Evolutionary conservation across 2,113 vertebrate genomes (phyloP), one percentile per base, ranked within the genome.

Genomic region (Butorides virescens): DNA sequence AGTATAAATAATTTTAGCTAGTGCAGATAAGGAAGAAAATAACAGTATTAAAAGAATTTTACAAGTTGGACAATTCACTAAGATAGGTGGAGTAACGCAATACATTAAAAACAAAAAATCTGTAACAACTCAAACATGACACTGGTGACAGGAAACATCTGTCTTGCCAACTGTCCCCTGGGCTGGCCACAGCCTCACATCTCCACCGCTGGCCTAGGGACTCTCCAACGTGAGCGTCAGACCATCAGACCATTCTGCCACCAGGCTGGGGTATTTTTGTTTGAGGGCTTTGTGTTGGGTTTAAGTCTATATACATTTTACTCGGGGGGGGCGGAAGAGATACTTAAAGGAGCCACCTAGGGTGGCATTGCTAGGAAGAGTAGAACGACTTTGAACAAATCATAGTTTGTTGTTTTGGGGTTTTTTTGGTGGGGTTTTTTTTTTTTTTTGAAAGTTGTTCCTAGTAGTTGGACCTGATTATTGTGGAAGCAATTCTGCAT

Each of bases 1-100:
- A 95, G 95, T 97, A 96, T 98, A 98, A 98, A 98, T 98, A 97
- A 97, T 97, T 95, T 86, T 96, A 98, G 97, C 96, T 97, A 97
- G 92, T 79, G 72, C 88, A 95, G 98, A 97, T 98, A 97, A 70
- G 78, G 86, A 95, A 97, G 70, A 98, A 98, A 98, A 97, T 93
- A 97, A 94, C 77, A 88, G 95, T 94, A 98, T 98, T 98, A 96
- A 95, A 97, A 97, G 87, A 97, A 92, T 97, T 98, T 98, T 98
- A 98, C 97, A 97, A 97, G 98, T 88, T 58, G 27, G 91, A 44
- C 91, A 72, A 36, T 94, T 97, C 91, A 79, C 82, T 44, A 92
- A 97, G 96, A 96, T 97, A 94, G 97, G 95, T 97, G 96, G 95
- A 95, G 97, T 98, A 98, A 98, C 92, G 96, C 93, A 98, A 97